Evolutionary conservation across 2,113 vertebrate genomes (phyloP).

Genomic region (Manacus vitellinus): DNA sequence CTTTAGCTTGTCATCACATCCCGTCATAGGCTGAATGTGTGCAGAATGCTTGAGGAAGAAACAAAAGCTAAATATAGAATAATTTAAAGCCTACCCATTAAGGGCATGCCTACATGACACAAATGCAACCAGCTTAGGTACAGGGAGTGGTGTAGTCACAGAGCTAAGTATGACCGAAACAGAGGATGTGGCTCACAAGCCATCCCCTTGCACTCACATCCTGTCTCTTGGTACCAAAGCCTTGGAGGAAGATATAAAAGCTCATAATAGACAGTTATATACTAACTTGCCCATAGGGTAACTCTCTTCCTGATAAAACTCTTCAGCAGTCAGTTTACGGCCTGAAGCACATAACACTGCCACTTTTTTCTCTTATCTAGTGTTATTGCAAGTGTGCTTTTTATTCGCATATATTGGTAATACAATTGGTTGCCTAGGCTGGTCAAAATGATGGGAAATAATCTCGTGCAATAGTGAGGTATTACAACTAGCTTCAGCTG

Average conservation of each 20-base stretch:
- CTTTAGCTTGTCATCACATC: background rate
- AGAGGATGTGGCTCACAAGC: conserved; percentile 34
- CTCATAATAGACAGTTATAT: background rate
- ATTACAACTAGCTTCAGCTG: background rate
- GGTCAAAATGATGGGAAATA: background rate
- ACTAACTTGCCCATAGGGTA: background rate
- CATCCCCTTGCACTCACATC: background rate
- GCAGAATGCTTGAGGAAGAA: background rate
- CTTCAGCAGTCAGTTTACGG: background rate
- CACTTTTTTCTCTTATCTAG: background rate
- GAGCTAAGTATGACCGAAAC: conserved; percentile 38
- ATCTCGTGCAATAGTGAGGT: background rate
- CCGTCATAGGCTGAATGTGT: background rate
- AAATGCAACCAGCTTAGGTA: conserved; percentile 1
- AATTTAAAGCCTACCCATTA: conserved; percentile 52
- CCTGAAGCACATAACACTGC: background rate
- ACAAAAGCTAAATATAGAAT: conserved; percentile 53
- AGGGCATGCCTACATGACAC: conserved; percentile 41
- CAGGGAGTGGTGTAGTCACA: background rate
- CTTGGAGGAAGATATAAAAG: conserved; percentile 20
- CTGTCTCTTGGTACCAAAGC: conserved; percentile 12
- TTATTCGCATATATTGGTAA: background rate
- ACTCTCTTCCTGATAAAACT: conserved; percentile 9
- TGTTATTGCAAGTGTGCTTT: background rate
- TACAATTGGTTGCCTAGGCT: background rate